Conservation (phyloP, 2,888 invertebrate species). For the Eupithecia subfuscata region DNA sequence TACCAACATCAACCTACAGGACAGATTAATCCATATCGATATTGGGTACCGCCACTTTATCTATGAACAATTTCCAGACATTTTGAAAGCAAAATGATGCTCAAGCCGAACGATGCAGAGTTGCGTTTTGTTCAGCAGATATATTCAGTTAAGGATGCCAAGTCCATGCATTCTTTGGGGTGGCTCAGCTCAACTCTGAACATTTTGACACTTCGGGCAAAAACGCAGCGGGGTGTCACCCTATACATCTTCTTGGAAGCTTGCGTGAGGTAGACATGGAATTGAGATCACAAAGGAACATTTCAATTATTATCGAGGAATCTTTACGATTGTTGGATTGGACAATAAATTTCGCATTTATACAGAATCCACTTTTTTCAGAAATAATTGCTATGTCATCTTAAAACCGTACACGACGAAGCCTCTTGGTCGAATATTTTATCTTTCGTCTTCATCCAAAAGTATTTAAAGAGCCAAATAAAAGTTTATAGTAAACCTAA, state of each 20-base stretch:
- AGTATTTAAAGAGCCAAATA: neutral
- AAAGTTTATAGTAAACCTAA: too few relatives aligned
- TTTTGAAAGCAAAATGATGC: conserved; percentile 10
- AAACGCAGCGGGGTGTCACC: conserved; percentile 75
- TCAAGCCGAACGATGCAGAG: conserved; percentile 14
- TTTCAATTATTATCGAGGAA: conserved; percentile 65
- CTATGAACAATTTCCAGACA: conserved; percentile 18
- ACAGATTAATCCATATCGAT: conserved; percentile 68
- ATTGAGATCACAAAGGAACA: conserved; percentile 70
- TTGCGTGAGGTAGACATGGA: conserved; percentile 67
- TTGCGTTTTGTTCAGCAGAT: conserved; percentile 18
- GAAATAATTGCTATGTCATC: neutral
- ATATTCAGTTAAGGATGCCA: conserved; percentile 4
- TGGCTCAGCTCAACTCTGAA: conserved; percentile 68
- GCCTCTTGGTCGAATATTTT: neutral
- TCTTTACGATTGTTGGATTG: conserved; percentile 28
- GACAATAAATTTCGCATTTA: conserved; percentile 30
- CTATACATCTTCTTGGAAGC: conserved; percentile 76
- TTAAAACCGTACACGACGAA: neutral
- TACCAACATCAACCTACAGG: conserved; percentile 59
- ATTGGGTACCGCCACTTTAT: conserved; percentile 60
- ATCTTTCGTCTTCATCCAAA: neutral
- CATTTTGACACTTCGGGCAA: conserved; percentile 82
- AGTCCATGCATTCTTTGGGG: conserved; percentile 50
- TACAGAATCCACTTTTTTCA: neutral